Conservation (phyloP, 2,113 vertebrate genomes). For the Lepus europaeus region DNA sequence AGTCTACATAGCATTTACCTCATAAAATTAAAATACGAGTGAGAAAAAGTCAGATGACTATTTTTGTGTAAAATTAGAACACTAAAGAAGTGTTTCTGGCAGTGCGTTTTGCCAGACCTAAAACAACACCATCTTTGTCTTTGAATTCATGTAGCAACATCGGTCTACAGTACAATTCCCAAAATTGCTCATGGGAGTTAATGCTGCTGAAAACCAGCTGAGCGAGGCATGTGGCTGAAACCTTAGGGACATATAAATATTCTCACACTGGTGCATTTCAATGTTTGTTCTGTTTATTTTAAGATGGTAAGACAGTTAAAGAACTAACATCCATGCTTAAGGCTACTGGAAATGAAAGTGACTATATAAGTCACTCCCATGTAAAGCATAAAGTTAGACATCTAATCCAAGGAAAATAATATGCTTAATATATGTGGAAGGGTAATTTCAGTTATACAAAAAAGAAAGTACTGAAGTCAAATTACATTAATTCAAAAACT, state of each 20-base stretch:
- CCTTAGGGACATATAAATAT: not conserved
- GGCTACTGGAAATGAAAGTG: not conserved
- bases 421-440: slow-evolving; percentile 9
- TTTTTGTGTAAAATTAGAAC: slow-evolving; percentile 29
- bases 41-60: slow-evolving; percentile 41
- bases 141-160: slow-evolving; percentile 22
- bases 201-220: not conserved
- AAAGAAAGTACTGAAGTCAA: not conserved
- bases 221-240: not conserved
- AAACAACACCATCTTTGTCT: slow-evolving; percentile 8
- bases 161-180: not conserved
- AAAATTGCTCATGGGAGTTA: not conserved
- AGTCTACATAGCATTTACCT: not conserved
- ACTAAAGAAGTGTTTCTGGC: slow-evolving; percentile 40
- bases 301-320: slow-evolving; percentile 21
- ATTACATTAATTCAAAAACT: not conserved
- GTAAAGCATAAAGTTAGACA: not conserved
- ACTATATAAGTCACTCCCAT: slow-evolving; percentile 5
- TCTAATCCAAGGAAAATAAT: slow-evolving; percentile 29
- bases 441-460: not conserved
- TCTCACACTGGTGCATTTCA: not conserved
- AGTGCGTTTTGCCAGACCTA: not conserved
- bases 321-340: not conserved
- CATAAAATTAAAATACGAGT: slow-evolving; percentile 28
- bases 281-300: not conserved